phyloP scores from a whole-genome alignment of 1,140 invertebrate genomes.

The Penaeus vannamei region DNA sequence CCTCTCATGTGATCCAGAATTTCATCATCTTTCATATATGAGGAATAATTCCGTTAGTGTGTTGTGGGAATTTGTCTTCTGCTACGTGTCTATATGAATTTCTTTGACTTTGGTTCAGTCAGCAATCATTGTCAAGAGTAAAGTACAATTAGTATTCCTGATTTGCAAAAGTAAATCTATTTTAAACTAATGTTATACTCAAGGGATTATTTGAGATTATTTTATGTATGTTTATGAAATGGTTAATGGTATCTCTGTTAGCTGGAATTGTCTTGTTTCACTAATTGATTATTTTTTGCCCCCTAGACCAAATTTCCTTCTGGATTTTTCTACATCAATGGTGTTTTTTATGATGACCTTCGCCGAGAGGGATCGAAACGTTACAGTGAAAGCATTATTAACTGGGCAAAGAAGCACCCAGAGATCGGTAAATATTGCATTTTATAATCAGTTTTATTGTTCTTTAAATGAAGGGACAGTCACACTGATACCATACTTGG shows the following conservation, averaged over 20 bases:
- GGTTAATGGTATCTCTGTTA: too few species aligned
- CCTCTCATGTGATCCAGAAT: constrained; percentile 28
- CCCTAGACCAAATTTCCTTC: constrained; percentile 74
- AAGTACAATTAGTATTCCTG: too few species aligned
- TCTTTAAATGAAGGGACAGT: not conserved
- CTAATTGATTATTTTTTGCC: not conserved
- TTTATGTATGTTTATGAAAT: too few species aligned
- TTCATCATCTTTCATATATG: constrained; percentile 6
- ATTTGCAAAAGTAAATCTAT: too few species aligned
- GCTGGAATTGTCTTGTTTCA: not conserved
- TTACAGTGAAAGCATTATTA: constrained; percentile 74
- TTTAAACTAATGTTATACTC: too few species aligned
- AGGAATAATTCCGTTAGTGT: constrained; percentile 42
- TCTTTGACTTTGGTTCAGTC: too few species aligned
- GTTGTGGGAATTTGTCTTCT: too few species aligned
- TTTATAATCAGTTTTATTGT: not conserved
- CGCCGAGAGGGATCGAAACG: constrained; percentile 77
- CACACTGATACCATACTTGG: not conserved
- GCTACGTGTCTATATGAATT: too few species aligned
- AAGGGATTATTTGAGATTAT: too few species aligned
- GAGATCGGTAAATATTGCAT: constrained; percentile 40
- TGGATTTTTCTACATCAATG: constrained; percentile 84
- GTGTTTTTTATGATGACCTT: constrained; percentile 84
- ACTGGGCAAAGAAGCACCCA: constrained; percentile 27
- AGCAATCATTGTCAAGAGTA: too few species aligned